Conservation (phyloP, 2,113 vertebrate genomes). For the Psilopsiagon aymara region DNA sequence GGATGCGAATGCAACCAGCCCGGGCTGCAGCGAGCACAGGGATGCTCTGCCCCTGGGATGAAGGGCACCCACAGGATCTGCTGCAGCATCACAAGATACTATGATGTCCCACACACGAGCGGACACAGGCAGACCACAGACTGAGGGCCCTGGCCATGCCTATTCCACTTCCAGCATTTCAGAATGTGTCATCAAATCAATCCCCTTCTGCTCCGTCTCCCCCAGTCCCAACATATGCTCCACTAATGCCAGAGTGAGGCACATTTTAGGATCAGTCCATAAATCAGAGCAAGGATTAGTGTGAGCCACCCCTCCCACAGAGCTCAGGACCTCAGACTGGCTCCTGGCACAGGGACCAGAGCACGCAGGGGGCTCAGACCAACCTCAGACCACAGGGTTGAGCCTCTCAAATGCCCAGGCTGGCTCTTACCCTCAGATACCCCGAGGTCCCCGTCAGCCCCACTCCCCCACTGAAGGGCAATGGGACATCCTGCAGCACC, state of each 20-base stretch:
- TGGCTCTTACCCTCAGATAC: not conserved
- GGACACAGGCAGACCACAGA: fast-evolving
- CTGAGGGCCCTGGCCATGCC: not conserved
- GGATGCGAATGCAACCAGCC: not conserved
- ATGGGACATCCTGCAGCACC: not conserved
- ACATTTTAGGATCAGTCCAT: not conserved
- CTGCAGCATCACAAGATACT: not conserved
- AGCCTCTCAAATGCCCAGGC: not conserved
- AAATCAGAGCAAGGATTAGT: not conserved
- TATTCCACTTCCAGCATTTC: not conserved
- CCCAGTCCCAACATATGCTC: not conserved
- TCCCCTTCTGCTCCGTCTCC: not conserved
- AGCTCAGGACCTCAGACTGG: not conserved
- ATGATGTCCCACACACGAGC: fast-evolving
- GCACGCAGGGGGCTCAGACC: not conserved
- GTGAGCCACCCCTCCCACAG: not conserved
- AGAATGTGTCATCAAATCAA: not conserved
- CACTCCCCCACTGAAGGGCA: not conserved
- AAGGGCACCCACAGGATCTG: not conserved
- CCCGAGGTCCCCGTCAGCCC: not conserved
- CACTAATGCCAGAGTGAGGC: fast-evolving
- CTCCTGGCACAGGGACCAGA: not conserved
- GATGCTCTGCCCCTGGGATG: fast-evolving
- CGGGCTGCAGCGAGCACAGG: fast-evolving
- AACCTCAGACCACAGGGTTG: fast-evolving